phyloP scores from a whole-genome alignment of 2,113 vertebrate species.

The Scortum barcoo region DNA sequence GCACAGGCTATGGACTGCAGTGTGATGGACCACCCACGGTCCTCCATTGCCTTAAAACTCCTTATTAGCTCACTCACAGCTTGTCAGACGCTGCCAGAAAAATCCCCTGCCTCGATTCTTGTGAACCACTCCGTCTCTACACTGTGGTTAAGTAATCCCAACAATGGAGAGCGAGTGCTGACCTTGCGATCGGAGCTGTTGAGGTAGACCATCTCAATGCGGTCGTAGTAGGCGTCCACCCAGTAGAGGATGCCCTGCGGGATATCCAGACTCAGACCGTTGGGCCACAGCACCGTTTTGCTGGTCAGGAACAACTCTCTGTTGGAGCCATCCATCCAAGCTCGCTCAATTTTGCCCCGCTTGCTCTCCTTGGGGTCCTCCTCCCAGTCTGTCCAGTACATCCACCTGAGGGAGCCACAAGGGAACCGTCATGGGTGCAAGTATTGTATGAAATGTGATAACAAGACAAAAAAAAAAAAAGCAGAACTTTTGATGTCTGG shows the following conservation, averaged over 20 bases:
- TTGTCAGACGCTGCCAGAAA: slow-evolving; percentile 25
- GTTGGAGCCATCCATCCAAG: slow-evolving; percentile 98
- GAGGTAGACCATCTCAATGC: slow-evolving; percentile 96
- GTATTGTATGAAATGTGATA: background rate
- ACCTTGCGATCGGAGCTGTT: slow-evolving; percentile 94
- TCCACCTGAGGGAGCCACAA: slow-evolving; percentile 87
- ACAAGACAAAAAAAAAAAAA: slow-evolving; percentile 1
- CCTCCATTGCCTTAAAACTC: slow-evolving; percentile 9
- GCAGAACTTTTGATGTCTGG: slow-evolving; percentile 5
- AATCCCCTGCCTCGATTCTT: slow-evolving; percentile 25
- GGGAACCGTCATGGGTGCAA: background rate
- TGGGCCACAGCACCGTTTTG: slow-evolving; percentile 97
- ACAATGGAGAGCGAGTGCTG: background rate
- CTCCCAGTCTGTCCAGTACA: slow-evolving; percentile 99
- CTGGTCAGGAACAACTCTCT: slow-evolving; percentile 94
- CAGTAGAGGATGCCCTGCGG: slow-evolving; percentile 94
- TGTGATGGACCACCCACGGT: slow-evolving; percentile 56
- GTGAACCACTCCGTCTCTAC: background rate
- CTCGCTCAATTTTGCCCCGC: slow-evolving; percentile 94
- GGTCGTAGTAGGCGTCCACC: slow-evolving; percentile 98
- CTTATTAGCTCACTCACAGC: slow-evolving; percentile 26
- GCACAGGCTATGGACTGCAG: slow-evolving; percentile 4
- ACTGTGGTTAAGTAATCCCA: slow-evolving; percentile 10
- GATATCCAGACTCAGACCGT: slow-evolving; percentile 96
- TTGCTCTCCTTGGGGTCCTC: slow-evolving; percentile 99